Conservation (phyloP, 2,113 vertebrate species). For the Podiceps cristatus region DNA sequence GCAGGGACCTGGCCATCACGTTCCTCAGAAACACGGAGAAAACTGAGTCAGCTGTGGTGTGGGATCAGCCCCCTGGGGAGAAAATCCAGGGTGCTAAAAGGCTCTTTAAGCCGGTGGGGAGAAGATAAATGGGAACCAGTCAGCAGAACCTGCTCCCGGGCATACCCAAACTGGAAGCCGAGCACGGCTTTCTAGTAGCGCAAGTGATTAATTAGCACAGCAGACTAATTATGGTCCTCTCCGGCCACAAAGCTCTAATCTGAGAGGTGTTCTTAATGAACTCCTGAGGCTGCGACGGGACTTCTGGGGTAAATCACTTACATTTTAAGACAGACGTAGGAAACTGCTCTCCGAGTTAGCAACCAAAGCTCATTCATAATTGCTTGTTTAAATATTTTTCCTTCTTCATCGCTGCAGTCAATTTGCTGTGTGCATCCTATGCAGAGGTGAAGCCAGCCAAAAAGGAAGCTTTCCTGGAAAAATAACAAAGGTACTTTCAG, state of each 20-base stretch:
- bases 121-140: conserved; percentile 9
- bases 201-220: conserved; percentile 7
- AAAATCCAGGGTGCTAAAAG: conserved; percentile 23
- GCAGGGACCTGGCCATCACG: background rate
- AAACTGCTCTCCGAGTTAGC: background rate
- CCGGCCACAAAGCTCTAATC: background rate
- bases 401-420: background rate
- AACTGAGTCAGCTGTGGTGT: background rate
- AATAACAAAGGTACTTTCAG: conserved; percentile 68
- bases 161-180: background rate
- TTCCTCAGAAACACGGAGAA: background rate
- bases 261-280: background rate
- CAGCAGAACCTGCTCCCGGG: background rate
- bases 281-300: background rate
- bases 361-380: conserved; percentile 9
- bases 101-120: background rate
- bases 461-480: conserved; percentile 66
- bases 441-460: background rate
- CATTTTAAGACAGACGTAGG: background rate
- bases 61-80: background rate
- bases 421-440: conserved; percentile 6
- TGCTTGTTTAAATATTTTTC: conserved; percentile 54
- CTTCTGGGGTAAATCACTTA: background rate
- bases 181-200: background rate
- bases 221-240: background rate